Conservation (phyloP, 2,797 vertebrate species). For the Microtus agrestis region DNA sequence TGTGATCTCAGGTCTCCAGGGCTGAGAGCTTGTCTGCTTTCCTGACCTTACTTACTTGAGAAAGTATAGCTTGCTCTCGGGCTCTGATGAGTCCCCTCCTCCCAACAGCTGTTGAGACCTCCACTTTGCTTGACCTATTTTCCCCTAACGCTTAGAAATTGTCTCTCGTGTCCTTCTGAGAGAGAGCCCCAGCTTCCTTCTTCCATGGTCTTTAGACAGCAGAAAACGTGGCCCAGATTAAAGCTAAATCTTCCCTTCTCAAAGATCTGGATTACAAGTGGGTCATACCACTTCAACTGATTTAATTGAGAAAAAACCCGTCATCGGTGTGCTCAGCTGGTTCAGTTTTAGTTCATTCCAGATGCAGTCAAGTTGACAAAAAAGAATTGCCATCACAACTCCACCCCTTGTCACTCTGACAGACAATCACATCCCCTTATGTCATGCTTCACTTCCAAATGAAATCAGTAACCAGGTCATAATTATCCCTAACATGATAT, state of each 20-base stretch:
- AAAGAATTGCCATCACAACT: background rate
- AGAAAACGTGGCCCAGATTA: too few species aligned
- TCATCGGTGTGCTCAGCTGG: background rate
- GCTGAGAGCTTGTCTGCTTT: background rate
- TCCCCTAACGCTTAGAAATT: background rate
- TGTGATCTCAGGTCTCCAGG: too few species aligned
- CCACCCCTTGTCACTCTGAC: background rate
- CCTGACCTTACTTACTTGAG: background rate
- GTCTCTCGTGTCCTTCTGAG: background rate
- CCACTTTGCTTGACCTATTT: background rate
- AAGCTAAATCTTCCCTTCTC: background rate
- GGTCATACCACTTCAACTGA: background rate
- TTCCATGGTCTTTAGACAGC: background rate
- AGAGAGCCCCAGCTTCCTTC: background rate
- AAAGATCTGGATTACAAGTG: background rate
- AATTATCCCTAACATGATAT: background rate
- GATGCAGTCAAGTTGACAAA: background rate
- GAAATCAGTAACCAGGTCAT: background rate
- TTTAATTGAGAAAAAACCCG: background rate
- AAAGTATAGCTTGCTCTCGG: background rate
- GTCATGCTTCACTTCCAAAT: background rate
- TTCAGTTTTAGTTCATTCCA: background rate
- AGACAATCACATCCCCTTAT: background rate
- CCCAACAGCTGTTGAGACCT: background rate
- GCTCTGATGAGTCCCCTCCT: background rate